Conservation (phyloP, 2,888 invertebrate genomes). For the Eilema sororculum region DNA sequence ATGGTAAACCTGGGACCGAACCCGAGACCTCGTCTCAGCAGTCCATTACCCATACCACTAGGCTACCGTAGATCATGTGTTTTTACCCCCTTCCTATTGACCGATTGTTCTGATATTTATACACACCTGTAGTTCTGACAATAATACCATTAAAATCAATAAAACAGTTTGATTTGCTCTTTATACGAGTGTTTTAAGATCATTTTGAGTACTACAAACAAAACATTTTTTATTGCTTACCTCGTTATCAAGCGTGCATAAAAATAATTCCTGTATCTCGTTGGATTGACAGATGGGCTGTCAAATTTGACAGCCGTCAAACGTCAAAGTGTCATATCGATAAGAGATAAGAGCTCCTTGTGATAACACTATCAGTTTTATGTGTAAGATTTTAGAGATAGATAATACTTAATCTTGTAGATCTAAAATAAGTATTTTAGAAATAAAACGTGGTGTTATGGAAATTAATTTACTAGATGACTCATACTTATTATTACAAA, state of each 20-base stretch:
- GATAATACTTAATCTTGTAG: slow-evolving; percentile 38
- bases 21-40: too few species aligned
- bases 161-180: too few species aligned
- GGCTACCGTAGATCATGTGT: too few species aligned
- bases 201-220: not conserved
- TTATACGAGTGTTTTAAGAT: too few species aligned
- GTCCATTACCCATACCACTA: too few species aligned
- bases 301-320: slow-evolving; percentile 70
- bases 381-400: slow-evolving; percentile 46
- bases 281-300: slow-evolving; percentile 64
- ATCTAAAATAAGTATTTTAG: slow-evolving; percentile 42
- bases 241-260: not conserved
- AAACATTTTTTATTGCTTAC: not conserved
- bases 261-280: slow-evolving; percentile 25
- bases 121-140: too few species aligned
- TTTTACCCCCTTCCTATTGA: too few species aligned
- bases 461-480: not conserved
- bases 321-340: slow-evolving; percentile 69
- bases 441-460: slow-evolving; percentile 24
- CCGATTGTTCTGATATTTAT: too few species aligned
- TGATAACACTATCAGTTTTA: slow-evolving; percentile 46
- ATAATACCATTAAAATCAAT: too few species aligned
- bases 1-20: too few species aligned
- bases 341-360: slow-evolving; percentile 35
- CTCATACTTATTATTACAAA: too few species aligned